Conservation (phyloP, 2,797 vertebrate species). For the Thripadectes ignobilis region DNA sequence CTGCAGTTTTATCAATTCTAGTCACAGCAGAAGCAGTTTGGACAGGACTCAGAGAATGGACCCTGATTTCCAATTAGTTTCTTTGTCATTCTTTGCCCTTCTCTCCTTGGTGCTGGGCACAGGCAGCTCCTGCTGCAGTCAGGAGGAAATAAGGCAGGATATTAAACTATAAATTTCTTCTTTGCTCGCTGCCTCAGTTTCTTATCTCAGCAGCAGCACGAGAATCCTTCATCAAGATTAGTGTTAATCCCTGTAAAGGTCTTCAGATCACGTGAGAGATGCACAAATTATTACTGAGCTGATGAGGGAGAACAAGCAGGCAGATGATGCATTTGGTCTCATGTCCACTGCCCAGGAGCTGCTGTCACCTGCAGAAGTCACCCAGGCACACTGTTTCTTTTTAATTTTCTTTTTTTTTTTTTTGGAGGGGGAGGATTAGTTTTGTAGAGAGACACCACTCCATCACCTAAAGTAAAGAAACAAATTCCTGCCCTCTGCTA, state of each 20-base stretch:
- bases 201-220: neutral
- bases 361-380: neutral
- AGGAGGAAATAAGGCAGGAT: slow-evolving; percentile 31
- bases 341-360: neutral
- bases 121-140: neutral
- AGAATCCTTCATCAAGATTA: neutral
- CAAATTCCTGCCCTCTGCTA: neutral
- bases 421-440: neutral
- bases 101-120: neutral
- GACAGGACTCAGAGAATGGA: neutral
- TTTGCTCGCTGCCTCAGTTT: slow-evolving; percentile 9
- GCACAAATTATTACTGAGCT: neutral
- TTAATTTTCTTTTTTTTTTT: rapidly evolving
- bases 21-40: slow-evolving; percentile 1
- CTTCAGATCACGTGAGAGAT: neutral
- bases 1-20: neutral
- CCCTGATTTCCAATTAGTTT: slow-evolving; percentile 34
- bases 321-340: neutral
- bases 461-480: neutral
- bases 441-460: neutral
- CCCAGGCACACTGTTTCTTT: neutral
- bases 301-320: neutral
- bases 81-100: slow-evolving; percentile 39
- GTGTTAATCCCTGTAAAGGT: neutral
- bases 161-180: slow-evolving; percentile 41